phyloP scores from a whole-genome alignment of 2,113 vertebrate species.

The Rhizomys pruinosus region DNA sequence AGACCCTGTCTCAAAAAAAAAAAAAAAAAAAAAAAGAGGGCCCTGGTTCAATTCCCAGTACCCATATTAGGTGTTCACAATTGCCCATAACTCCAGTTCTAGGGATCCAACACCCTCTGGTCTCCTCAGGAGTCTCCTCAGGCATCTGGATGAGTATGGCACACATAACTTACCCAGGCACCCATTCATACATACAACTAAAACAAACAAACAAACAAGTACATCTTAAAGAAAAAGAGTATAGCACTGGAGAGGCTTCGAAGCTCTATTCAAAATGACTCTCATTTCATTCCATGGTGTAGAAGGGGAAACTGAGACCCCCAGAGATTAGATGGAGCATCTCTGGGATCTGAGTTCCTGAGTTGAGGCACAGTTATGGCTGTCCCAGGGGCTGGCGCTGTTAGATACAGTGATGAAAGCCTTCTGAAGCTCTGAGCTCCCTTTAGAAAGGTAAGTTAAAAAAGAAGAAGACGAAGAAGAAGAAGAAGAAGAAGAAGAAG shows the following conservation, averaged over 20 bases:
- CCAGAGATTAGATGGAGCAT: neutral
- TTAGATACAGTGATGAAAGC: neutral
- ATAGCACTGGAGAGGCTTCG: neutral
- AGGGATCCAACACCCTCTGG: neutral
- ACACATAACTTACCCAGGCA: neutral
- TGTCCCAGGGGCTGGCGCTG: neutral
- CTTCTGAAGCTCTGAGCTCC: neutral
- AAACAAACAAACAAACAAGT: no score
- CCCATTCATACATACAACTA: neutral
- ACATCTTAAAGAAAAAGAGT: neutral
- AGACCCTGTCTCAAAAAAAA: no score
- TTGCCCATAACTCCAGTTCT: neutral
- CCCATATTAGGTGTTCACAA: neutral
- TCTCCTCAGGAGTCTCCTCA: neutral
- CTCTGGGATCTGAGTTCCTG: neutral
- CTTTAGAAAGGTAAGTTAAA: neutral
- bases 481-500: no score
- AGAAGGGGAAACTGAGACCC: slow-evolving; percentile 1
- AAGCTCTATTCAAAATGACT: neutral
- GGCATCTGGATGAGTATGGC: neutral
- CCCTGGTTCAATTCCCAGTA: neutral
- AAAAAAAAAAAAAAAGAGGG: no score
- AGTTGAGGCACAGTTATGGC: neutral
- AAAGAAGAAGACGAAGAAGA: no score
- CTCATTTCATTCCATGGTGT: neutral